A percentile compares a stretch with the other conserved stretches of the same genome.
Evolutionary conservation across 2,113 vertebrate genomes (phyloP).

Genomic region (Vimba vimba): DNA sequence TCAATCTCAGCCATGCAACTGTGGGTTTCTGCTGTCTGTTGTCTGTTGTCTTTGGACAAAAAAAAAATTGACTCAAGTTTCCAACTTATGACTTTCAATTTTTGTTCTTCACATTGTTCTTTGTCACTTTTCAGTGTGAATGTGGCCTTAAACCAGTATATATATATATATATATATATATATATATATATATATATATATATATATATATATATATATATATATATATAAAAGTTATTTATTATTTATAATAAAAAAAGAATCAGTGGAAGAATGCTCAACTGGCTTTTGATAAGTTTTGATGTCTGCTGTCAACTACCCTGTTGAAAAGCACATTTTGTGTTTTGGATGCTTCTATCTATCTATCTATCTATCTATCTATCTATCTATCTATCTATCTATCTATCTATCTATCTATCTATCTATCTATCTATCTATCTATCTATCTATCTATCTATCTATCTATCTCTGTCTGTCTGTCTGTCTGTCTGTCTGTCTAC

Average conservation of each 20-base stretch:
- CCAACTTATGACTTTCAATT: neutral
- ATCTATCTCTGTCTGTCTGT: no score
- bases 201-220: no score
- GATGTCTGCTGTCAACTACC: neutral
- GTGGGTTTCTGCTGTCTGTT: slow-evolving; percentile 20
- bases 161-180: no score
- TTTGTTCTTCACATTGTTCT: neutral
- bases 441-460: no score
- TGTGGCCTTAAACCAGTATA: neutral
- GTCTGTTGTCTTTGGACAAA: slow-evolving; percentile 17
- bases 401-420: no score
- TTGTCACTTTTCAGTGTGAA: neutral
- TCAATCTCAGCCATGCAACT: slow-evolving; percentile 17
- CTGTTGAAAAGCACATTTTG: neutral
- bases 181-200: no score
- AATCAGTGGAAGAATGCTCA: neutral
- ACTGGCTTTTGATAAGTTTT: neutral
- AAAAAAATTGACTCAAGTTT: neutral
- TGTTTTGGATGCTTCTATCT: no score
- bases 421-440: no score
- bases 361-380: neutral
- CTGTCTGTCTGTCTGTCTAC: neutral
- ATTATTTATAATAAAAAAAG: neutral
- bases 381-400: no score
- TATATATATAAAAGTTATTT: no score